Evolutionary conservation across 2,888 invertebrate genomes (phyloP).

Genomic region (Hypolimnas misippus): DNA sequence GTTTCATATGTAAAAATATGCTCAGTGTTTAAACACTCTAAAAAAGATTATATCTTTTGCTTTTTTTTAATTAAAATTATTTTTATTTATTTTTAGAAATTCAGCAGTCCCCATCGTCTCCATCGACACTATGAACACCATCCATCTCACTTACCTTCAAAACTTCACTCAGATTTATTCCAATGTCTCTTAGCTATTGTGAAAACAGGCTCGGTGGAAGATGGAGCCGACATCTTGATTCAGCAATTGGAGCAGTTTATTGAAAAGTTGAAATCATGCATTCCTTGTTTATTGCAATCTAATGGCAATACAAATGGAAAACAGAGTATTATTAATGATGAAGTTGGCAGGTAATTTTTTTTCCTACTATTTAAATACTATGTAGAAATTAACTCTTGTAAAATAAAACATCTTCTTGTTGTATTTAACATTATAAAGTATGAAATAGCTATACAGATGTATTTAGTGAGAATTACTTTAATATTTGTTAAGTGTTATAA

Average conservation of each 20-base stretch:
- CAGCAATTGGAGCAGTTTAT: constrained; percentile 71
- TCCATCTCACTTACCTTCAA: constrained; percentile 70
- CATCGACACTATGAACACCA: constrained; percentile 73
- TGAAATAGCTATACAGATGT: constrained; percentile 3
- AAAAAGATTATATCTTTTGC: too few species aligned
- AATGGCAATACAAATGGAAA: constrained; percentile 54
- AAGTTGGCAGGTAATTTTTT: constrained; percentile 64
- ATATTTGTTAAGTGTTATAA: too few species aligned
- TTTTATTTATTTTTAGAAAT: constrained; percentile 58
- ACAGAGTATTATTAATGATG: constrained; percentile 66
- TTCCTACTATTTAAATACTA: not conserved
- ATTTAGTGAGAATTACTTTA: too few species aligned
- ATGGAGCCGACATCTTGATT: constrained; percentile 66
- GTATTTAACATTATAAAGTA: not conserved
- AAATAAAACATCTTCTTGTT: not conserved
- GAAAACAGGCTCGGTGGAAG: constrained; percentile 60
- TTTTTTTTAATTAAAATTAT: not conserved
- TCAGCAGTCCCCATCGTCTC: constrained; percentile 68
- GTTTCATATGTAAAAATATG: too few species aligned
- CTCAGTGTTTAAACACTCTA: too few species aligned
- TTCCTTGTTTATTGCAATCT: constrained; percentile 68
- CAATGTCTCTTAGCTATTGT: constrained; percentile 71
- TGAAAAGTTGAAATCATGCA: constrained; percentile 62
- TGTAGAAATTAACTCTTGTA: too few species aligned
- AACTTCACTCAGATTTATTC: constrained; percentile 70